Percentiles rank a stretch among this genome's conserved stretches.
These are phyloP conservation scores for Bradynema listronoti DNA, from an alignment of 1,140 invertebrate genomes.

Conservation along the genomic window DNA sequence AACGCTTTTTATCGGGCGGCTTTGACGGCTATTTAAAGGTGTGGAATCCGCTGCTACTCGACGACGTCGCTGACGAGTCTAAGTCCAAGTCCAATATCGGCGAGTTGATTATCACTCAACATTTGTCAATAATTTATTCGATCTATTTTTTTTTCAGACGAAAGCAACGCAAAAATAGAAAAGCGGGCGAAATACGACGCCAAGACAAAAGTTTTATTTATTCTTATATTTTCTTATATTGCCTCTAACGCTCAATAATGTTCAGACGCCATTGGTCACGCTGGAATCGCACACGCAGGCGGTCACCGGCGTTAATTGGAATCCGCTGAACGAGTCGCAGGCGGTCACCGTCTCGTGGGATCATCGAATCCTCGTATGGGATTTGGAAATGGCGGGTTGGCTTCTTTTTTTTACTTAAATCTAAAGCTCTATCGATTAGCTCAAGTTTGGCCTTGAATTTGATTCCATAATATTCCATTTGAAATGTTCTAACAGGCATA, in stretches of 20 bases:
- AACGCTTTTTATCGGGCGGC: constrained; percentile 43
- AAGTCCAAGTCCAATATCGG: too few relatives aligned
- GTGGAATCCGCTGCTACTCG: constrained; percentile 41
- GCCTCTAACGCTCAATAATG: background rate
- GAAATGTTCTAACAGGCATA: too few relatives aligned
- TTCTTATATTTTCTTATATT: constrained; percentile 17
- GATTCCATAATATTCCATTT: too few relatives aligned
- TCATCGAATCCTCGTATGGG: constrained; percentile 88
- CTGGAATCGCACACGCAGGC: constrained; percentile 84
- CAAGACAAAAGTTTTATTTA: background rate
- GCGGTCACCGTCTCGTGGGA: constrained; percentile 84
- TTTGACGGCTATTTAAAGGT: constrained; percentile 53
- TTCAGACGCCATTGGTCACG: constrained; percentile 74
- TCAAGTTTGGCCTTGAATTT: too few relatives aligned
- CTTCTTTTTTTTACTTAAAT: background rate
- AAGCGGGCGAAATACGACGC: too few relatives aligned
- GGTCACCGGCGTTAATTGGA: constrained; percentile 76
- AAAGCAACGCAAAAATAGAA: too few relatives aligned
- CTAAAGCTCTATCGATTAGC: too few relatives aligned
- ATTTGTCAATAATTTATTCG: too few relatives aligned
- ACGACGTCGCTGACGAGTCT: too few relatives aligned
- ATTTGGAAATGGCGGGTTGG: constrained; percentile 65
- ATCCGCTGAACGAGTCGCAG: constrained; percentile 63
- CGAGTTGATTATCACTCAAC: too few relatives aligned
- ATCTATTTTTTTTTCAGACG: too few relatives aligned